Conservation (phyloP, 1,140 invertebrate genomes). For the Luehdorfia chinensis region DNA sequence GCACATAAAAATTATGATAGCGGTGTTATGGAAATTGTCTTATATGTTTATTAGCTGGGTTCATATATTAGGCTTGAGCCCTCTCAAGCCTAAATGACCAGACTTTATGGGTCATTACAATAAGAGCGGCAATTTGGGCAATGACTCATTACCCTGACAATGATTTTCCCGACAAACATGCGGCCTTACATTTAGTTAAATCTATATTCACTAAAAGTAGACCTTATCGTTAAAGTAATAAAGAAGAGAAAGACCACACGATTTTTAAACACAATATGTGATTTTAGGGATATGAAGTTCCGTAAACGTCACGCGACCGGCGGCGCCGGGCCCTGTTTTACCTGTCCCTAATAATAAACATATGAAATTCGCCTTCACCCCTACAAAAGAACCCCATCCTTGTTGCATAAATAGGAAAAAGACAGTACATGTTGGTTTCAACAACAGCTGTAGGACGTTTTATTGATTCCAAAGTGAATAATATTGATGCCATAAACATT, state of each 20-base stretch:
- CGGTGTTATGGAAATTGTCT: slow-evolving; percentile 13
- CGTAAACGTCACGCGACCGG: slow-evolving; percentile 44
- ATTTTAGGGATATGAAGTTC: slow-evolving; percentile 25
- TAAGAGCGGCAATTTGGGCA: slow-evolving; percentile 39
- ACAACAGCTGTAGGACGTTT: slow-evolving; percentile 42
- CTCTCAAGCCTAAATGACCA: slow-evolving; percentile 17
- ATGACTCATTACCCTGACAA: slow-evolving; percentile 57
- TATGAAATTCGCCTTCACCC: slow-evolving; percentile 42
- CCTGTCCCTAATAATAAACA: slow-evolving; percentile 49
- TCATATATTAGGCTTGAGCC: slow-evolving; percentile 5
- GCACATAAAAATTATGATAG: slow-evolving; percentile 16
- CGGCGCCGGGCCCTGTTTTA: slow-evolving; percentile 41
- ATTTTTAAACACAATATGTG: slow-evolving; percentile 10
- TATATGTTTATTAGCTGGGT: slow-evolving; percentile 10
- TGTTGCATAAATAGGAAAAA: slow-evolving; percentile 23
- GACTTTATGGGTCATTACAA: slow-evolving; percentile 31
- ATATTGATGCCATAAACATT: slow-evolving; percentile 38
- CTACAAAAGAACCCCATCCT: slow-evolving; percentile 26
- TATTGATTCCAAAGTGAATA: slow-evolving; percentile 52
- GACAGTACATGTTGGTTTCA: slow-evolving; percentile 35
- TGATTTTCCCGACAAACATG: slow-evolving; percentile 26
- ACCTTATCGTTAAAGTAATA: slow-evolving; percentile 20
- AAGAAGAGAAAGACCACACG: background rate
- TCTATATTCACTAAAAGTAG: background rate
- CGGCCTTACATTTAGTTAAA: slow-evolving; percentile 7